Evolutionary conservation across 2,113 vertebrate genomes (phyloP).

Genomic region (Ceratotherium simum): DNA sequence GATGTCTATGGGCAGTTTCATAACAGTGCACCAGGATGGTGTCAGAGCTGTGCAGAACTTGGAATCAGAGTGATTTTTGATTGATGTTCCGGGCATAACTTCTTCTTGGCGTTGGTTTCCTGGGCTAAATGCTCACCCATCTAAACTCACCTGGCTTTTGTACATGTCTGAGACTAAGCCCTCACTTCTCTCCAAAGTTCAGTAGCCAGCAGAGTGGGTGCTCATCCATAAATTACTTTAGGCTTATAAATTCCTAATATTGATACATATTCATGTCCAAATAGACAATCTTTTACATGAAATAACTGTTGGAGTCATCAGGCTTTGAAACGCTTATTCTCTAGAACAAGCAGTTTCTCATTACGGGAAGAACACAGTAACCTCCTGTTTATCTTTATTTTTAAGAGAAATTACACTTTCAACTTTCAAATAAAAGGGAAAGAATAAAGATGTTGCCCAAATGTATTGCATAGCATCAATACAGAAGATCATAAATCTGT

Average conservation of each 20-base stretch:
- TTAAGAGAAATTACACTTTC: constrained; percentile 41
- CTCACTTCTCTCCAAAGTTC: constrained; percentile 34
- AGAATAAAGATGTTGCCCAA: constrained; percentile 21
- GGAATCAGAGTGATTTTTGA: constrained; percentile 67
- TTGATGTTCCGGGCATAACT: constrained; percentile 55
- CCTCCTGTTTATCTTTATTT: background rate
- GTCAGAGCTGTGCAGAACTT: background rate
- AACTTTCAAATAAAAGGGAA: constrained; percentile 5
- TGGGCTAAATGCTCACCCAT: background rate
- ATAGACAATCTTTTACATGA: background rate
- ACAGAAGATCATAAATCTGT: background rate
- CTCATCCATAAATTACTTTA: background rate
- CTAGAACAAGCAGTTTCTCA: background rate
- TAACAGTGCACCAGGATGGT: background rate
- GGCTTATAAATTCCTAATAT: background rate
- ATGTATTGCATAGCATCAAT: background rate
- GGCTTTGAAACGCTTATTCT: constrained; percentile 3
- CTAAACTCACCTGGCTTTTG: constrained; percentile 50
- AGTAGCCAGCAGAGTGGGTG: background rate
- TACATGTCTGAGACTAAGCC: background rate
- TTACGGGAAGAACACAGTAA: background rate
- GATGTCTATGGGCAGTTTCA: background rate
- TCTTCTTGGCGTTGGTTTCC: constrained; percentile 24
- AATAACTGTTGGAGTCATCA: background rate
- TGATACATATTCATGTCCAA: background rate